Conservation (phyloP, 1,140 invertebrate species). For the Hyles euphorbiae region DNA sequence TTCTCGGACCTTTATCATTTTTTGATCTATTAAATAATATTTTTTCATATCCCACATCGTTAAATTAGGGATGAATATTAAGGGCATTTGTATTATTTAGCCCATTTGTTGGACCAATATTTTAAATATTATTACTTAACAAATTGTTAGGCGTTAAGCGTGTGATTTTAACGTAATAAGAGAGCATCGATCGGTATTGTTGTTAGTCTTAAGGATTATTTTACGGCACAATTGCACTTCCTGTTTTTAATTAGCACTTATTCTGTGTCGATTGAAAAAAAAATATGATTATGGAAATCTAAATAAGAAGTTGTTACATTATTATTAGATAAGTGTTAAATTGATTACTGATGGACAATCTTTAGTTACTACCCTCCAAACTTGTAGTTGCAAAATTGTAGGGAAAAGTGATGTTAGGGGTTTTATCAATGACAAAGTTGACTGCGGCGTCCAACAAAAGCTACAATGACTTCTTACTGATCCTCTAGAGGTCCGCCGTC, state of each 20-base stretch:
- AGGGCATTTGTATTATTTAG: slow-evolving; percentile 75
- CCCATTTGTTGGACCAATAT: slow-evolving; percentile 76
- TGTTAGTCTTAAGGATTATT: slow-evolving; percentile 72
- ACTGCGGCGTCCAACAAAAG: slow-evolving; percentile 55
- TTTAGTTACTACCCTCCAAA: slow-evolving; percentile 67
- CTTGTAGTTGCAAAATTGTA: slow-evolving; percentile 70
- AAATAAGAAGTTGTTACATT: slow-evolving; percentile 75
- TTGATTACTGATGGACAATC: slow-evolving; percentile 74
- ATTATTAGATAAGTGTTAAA: slow-evolving; percentile 75
- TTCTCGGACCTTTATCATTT: slow-evolving; percentile 72
- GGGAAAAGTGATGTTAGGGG: slow-evolving; percentile 70
- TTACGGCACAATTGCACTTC: slow-evolving; percentile 74
- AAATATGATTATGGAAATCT: slow-evolving; percentile 68
- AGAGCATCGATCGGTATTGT: slow-evolving; percentile 72
- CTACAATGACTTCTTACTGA: slow-evolving; percentile 34
- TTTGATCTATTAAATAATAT: slow-evolving; percentile 75
- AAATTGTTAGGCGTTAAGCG: slow-evolving; percentile 75
- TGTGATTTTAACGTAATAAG: slow-evolving; percentile 74
- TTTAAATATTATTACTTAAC: slow-evolving; percentile 75
- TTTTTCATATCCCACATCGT: slow-evolving; percentile 74
- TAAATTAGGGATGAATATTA: slow-evolving; percentile 75
- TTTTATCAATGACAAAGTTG: slow-evolving; percentile 75
- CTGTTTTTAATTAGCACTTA: slow-evolving; percentile 76
- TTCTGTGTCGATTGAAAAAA: slow-evolving; percentile 71
- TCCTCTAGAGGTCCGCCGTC: slow-evolving; percentile 32